Evolutionary conservation across 2,113 vertebrate species (phyloP).

Genomic region (Cardinalis cardinalis): DNA sequence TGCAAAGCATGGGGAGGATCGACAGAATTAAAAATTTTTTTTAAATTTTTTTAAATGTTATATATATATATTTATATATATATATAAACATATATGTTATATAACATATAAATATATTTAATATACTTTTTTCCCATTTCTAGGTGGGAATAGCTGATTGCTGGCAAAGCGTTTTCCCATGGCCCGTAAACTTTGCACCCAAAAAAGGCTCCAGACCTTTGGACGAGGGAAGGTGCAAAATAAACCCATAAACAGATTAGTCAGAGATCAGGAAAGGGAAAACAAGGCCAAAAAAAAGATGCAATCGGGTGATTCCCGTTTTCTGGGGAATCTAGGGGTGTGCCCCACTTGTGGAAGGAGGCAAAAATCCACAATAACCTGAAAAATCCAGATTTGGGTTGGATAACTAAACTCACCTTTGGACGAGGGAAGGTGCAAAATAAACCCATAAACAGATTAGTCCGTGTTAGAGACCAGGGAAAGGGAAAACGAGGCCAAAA

Average conservation of each 20-base stretch:
- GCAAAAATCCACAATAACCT: accelerated
- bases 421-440: neutral
- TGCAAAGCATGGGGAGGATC: neutral
- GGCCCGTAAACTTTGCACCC: neutral
- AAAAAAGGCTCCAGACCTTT: neutral
- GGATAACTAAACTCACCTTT: neutral
- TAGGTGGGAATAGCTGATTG: no score
- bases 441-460: neutral
- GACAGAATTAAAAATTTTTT: no score
- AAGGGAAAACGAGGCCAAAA: neutral
- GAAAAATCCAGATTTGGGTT: neutral
- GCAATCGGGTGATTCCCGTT: no score
- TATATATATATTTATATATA: no score
- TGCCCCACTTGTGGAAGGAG: neutral
- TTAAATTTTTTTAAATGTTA: no score
- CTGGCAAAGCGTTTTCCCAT: neutral
- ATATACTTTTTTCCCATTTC: neutral
- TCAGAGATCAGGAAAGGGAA: neutral
- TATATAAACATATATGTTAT: no score
- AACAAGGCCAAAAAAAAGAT: neutral
- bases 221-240: neutral
- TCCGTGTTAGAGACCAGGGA: no score
- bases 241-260: neutral
- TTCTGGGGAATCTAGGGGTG: neutral
- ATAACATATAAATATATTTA: no score